These are phyloP conservation scores for Porites cylindrica DNA, from an alignment of 92 coral and sea anemone genomes.

Conservation along the genomic window DNA sequence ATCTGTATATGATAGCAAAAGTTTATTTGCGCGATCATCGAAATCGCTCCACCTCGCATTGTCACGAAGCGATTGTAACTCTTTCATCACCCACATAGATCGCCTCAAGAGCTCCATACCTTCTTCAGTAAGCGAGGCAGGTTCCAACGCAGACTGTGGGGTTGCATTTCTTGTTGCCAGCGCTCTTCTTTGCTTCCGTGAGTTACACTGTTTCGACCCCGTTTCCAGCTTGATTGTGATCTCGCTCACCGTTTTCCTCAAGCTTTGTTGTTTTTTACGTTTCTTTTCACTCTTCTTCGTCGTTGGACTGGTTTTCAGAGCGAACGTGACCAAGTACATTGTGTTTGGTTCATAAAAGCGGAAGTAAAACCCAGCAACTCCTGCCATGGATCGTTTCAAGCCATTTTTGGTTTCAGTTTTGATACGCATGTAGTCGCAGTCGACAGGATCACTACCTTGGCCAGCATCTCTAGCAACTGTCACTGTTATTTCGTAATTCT, in stretches of 20 bases:
- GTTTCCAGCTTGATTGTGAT: slow-evolving; percentile 35
- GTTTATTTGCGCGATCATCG: slow-evolving; percentile 5
- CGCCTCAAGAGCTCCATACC: slow-evolving; percentile 18
- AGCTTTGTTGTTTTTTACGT: no score
- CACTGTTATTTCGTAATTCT: slow-evolving; percentile 11
- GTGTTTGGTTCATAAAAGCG: slow-evolving; percentile 54
- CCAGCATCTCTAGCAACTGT: not conserved
- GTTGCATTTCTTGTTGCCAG: not conserved
- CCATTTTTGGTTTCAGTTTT: slow-evolving; percentile 12
- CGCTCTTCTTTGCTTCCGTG: not conserved
- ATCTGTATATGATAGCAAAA: slow-evolving; percentile 37
- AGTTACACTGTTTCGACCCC: not conserved
- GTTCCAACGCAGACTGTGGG: not conserved
- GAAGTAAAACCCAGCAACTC: slow-evolving; percentile 41
- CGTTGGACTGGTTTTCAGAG: slow-evolving; percentile 22
- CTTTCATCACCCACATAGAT: slow-evolving; percentile 63
- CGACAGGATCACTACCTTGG: slow-evolving; percentile 1
- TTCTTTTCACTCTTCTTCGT: slow-evolving; percentile 35
- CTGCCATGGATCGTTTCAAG: not conserved
- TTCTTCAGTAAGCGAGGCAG: slow-evolving; percentile 43
- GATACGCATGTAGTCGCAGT: slow-evolving; percentile 32
- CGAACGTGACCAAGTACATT: slow-evolving; percentile 30
- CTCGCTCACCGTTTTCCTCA: slow-evolving; percentile 37
- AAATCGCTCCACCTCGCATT: slow-evolving; percentile 74
- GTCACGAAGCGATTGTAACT: slow-evolving; percentile 73